These are phyloP conservation scores for Meganola albula DNA, from an alignment of 2,888 invertebrate genomes.

Conservation along the genomic window DNA sequence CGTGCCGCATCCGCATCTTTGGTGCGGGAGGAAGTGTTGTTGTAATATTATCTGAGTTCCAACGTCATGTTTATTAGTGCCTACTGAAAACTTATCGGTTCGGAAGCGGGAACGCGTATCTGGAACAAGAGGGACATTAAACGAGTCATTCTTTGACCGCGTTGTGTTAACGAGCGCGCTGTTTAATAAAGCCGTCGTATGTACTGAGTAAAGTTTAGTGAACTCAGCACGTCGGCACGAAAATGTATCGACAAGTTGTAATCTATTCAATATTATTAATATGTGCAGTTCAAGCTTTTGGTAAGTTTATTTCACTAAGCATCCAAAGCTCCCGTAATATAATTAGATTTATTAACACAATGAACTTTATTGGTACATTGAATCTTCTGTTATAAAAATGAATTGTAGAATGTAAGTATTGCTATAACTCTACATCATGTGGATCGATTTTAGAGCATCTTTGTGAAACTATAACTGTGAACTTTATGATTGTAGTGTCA, in stretches of 20 bases:
- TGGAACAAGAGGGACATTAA: constrained; percentile 44
- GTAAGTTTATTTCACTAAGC: constrained; percentile 36
- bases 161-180: constrained; percentile 39
- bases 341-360: too few species aligned
- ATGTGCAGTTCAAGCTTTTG: constrained; percentile 27
- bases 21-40: constrained; percentile 14
- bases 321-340: too few species aligned
- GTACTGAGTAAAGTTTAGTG: constrained; percentile 40
- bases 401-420: too few species aligned
- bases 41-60: constrained; percentile 14
- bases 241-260: constrained; percentile 30
- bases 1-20: too few species aligned
- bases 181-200: constrained; percentile 37
- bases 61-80: constrained; percentile 19
- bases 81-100: constrained; percentile 46
- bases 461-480: too few species aligned
- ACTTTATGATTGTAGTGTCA: too few species aligned
- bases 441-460: too few species aligned
- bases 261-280: constrained; percentile 25
- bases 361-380: too few species aligned
- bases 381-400: too few species aligned
- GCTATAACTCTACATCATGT: too few species aligned
- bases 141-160: constrained; percentile 40
- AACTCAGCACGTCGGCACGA: constrained; percentile 41
- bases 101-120: constrained; percentile 44